phyloP scores from a whole-genome alignment of 2,113 vertebrate species.

The Gallinago jamesoni region DNA sequence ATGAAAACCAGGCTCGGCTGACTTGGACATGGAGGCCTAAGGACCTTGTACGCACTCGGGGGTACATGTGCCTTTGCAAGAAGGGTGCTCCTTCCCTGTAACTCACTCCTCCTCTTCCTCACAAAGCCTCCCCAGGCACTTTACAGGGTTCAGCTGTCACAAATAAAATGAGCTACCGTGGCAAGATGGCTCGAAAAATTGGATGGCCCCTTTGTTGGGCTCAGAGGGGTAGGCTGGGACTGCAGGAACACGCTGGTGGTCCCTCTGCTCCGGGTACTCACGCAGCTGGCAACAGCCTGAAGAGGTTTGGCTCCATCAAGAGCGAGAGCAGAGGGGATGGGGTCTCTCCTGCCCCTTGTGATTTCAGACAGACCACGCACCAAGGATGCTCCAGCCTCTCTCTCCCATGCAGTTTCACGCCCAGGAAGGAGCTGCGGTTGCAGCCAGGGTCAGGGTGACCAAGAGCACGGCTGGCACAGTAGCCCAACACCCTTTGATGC shows the following conservation, averaged over 20 bases:
- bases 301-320: neutral
- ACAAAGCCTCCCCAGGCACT: neutral
- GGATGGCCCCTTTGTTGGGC: neutral
- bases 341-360: neutral
- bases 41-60: neutral
- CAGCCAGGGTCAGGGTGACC: neutral
- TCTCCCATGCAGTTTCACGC: fast-evolving
- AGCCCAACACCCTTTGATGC: neutral
- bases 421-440: neutral
- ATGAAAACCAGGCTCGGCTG: neutral
- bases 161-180: neutral
- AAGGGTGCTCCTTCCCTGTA: neutral
- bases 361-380: neutral
- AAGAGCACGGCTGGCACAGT: neutral
- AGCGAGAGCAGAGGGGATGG: neutral
- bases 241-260: fast-evolving
- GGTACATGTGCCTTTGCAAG: neutral
- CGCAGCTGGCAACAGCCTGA: neutral
- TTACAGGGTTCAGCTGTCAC: neutral
- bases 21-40: neutral
- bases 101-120: neutral
- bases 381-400: neutral
- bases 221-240: fast-evolving
- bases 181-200: neutral
- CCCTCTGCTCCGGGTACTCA: neutral